phyloP scores from a whole-genome alignment of 2,113 vertebrate species.

The Brachypodius melanocephalos region DNA sequence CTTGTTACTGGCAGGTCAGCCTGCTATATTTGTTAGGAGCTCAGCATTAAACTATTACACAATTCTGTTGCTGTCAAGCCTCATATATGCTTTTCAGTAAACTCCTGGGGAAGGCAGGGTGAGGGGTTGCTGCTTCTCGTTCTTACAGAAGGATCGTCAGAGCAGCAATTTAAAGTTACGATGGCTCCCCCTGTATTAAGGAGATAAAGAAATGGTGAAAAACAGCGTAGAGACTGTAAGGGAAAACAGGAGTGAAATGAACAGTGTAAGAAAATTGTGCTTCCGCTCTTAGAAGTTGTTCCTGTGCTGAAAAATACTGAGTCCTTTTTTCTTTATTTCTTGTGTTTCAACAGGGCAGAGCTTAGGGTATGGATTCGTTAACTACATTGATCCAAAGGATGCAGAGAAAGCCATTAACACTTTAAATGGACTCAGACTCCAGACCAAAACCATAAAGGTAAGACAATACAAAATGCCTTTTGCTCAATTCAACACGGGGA shows the following conservation, averaged over 20 bases:
- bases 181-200: neutral
- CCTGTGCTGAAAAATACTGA: constrained; percentile 60
- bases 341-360: constrained; percentile 91
- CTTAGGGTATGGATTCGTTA: constrained; percentile 99
- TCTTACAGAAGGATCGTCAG: neutral
- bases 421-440: constrained; percentile 99
- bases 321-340: constrained; percentile 48
- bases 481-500: neutral
- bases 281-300: neutral
- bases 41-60: neutral
- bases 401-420: constrained; percentile 99
- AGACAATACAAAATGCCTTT: constrained; percentile 55
- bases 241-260: neutral
- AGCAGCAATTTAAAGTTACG: neutral
- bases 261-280: neutral
- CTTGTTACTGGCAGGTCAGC: constrained; percentile 24
- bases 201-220: neutral
- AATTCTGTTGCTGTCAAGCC: neutral
- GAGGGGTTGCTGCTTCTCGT: neutral
- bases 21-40: constrained; percentile 24
- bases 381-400: constrained; percentile 99
- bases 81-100: neutral
- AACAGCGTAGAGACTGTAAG: neutral
- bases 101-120: neutral
- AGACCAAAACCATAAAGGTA: constrained; percentile 99